Conservation (phyloP, 2,797 vertebrate species). For the Craterocephalus amniculus region DNA sequence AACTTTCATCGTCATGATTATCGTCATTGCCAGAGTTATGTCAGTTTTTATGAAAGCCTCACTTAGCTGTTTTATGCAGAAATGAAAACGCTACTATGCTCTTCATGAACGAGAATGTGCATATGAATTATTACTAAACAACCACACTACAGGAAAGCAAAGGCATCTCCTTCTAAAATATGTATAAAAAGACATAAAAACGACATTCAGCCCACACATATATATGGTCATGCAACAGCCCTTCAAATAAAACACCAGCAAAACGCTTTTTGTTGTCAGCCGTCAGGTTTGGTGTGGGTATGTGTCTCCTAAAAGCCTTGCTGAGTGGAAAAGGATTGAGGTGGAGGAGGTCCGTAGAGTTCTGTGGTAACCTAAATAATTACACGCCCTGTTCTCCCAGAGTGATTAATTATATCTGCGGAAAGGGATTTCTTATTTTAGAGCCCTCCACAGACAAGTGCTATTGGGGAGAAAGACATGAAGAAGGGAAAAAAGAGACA, state of each 20-base stretch:
- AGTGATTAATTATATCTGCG: conserved; percentile 88
- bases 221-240: neutral
- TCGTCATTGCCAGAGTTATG: conserved; percentile 10
- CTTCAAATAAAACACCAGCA: conserved; percentile 11
- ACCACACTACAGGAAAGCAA: neutral
- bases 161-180: neutral
- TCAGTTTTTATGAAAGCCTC: conserved; percentile 1
- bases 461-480: conserved; percentile 64
- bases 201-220: neutral
- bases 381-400: conserved; percentile 85
- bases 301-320: conserved; percentile 44
- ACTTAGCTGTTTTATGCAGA: neutral
- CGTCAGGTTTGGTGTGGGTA: conserved; percentile 27
- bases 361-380: conserved; percentile 87
- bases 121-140: neutral
- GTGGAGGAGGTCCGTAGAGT: conserved; percentile 64
- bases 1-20: conserved; percentile 13
- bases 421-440: conserved; percentile 86
- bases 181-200: conserved; percentile 3
- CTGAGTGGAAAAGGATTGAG: conserved; percentile 29
- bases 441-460: conserved; percentile 79
- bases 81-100: neutral
- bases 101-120: neutral
- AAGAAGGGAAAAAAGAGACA: conserved; percentile 44
- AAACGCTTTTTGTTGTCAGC: conserved; percentile 23